phyloP scores from a whole-genome alignment of 2,113 vertebrate genomes.

The Channa maculata region DNA sequence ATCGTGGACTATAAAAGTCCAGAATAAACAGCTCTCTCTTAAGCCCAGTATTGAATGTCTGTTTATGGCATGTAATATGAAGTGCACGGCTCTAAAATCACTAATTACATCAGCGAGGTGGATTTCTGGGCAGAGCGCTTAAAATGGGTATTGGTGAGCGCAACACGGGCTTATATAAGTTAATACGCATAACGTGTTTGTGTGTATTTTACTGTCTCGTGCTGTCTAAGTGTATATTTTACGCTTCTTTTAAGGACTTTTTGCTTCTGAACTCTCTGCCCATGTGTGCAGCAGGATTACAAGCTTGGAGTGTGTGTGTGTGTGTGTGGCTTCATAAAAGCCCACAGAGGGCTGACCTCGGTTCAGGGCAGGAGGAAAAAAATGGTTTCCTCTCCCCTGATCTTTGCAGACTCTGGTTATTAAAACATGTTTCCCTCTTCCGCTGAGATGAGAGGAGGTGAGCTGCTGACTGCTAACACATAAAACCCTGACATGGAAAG shows the following conservation, averaged over 20 bases:
- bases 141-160: slow-evolving; percentile 37
- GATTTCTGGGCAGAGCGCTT: slow-evolving; percentile 68
- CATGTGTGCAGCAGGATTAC: slow-evolving; percentile 24
- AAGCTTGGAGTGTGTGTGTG: slow-evolving; percentile 18
- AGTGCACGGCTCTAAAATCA: slow-evolving; percentile 79
- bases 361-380: slow-evolving; percentile 33
- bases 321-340: slow-evolving; percentile 39
- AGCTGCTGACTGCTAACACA: slow-evolving; percentile 43
- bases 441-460: slow-evolving; percentile 65
- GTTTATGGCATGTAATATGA: slow-evolving; percentile 85
- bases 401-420: slow-evolving; percentile 73
- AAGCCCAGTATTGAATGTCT: slow-evolving; percentile 89
- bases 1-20: slow-evolving; percentile 75
- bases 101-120: slow-evolving; percentile 82
- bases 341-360: slow-evolving; percentile 60
- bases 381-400: slow-evolving; percentile 71
- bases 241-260: slow-evolving; percentile 9
- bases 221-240: slow-evolving; percentile 23
- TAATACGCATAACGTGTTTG: slow-evolving; percentile 29
- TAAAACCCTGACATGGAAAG: slow-evolving; percentile 18
- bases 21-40: slow-evolving; percentile 80
- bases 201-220: slow-evolving; percentile 1
- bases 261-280: slow-evolving; percentile 23
- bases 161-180: slow-evolving; percentile 20
- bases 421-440: slow-evolving; percentile 77